Base-by-base conservation (phyloP, 2,888 invertebrate species). In the Craniophora ligustri region DNA sequence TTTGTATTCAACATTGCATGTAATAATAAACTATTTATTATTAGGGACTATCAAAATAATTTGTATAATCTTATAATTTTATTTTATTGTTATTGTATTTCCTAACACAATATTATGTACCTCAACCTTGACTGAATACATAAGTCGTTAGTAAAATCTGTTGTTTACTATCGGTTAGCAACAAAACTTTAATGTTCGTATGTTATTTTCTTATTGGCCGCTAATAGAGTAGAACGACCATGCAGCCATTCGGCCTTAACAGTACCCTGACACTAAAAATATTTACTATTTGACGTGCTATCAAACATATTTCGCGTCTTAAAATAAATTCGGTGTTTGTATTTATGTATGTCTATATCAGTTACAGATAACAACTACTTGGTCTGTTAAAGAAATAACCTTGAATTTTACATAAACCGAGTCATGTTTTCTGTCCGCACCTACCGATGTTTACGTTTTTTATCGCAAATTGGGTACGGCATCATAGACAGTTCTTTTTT, bases 381-480 rank as follows among this genome's bases (percentile, higher is more conserved):
- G n/a, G n/a, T n/a, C n/a, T n/a, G n/a, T n/a, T n/a, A n/a, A n/a
- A n/a, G n/a, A 45, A 65, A 58, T 79, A 85, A 86, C 91, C 91
- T 91, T 91, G 89, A 77, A 70, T 70, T 63, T 54, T 72, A 75
- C 76, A 77, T 76, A 72, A 76, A 72, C 70, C 62, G 64, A 69
- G 44, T 68, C 58, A 40, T 66, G 62, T 64, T 26, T 3, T 67
- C 64, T 68, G 75, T 79, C 82, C 86, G 81, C 88, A 80, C 88
- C 89, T 84, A 67, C 88, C 89, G 84, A 67, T 87, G 79, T 88
- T 89, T 82, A 82, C 79, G 68, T 76, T 78, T 82, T 80, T 82
- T 82, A 78, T 78, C 79, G 59, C 55, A 66, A 58, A 69, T 72
- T 47, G 56, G 74, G 75, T 67, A 76, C 57, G 76, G 63, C 70